A percentile compares a stretch with the other conserved stretches of the same genome.
Conservation (phyloP, 2,888 invertebrate species). For the Synanthedon vespiformis region DNA sequence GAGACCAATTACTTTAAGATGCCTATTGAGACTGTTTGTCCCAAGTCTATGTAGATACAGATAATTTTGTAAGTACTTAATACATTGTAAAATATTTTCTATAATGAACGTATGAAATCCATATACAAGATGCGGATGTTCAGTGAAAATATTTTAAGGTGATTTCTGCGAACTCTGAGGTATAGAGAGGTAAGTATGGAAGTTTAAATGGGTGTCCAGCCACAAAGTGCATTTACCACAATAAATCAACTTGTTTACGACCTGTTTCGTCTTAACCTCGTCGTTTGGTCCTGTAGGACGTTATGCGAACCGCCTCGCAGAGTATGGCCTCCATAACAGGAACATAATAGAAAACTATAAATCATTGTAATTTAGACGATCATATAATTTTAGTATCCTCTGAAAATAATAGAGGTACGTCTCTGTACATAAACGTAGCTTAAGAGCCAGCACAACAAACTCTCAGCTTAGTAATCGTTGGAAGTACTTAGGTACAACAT, state of each 20-base stretch:
- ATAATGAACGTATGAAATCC: background rate
- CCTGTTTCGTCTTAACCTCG: conserved; percentile 4
- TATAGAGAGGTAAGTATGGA: conserved; percentile 17
- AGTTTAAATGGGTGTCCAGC: conserved; percentile 31
- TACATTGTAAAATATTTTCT: too few species aligned
- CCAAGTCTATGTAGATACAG: too few species aligned
- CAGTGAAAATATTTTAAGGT: background rate
- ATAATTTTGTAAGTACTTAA: too few species aligned
- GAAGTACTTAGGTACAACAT: too few species aligned
- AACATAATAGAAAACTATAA: conserved; percentile 24
- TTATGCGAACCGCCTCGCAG: conserved; percentile 9
- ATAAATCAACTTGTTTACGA: conserved; percentile 48
- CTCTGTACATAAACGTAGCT: too few species aligned
- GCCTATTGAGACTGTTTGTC: too few species aligned
- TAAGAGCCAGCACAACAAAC: too few species aligned
- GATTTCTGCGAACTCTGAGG: background rate
- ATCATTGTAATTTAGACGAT: conserved; percentile 33
- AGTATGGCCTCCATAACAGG: conserved; percentile 19
- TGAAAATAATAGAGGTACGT: background rate
- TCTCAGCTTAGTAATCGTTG: too few species aligned
- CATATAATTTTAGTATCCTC: background rate
- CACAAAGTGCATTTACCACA: conserved; percentile 25
- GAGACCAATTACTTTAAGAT: too few species aligned
- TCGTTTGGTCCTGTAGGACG: background rate
- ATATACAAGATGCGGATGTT: background rate